Evolutionary conservation across 2,888 invertebrate species (phyloP), one percentile per base, ranked within the genome.

Genomic region (Mythimna ferrago): DNA sequence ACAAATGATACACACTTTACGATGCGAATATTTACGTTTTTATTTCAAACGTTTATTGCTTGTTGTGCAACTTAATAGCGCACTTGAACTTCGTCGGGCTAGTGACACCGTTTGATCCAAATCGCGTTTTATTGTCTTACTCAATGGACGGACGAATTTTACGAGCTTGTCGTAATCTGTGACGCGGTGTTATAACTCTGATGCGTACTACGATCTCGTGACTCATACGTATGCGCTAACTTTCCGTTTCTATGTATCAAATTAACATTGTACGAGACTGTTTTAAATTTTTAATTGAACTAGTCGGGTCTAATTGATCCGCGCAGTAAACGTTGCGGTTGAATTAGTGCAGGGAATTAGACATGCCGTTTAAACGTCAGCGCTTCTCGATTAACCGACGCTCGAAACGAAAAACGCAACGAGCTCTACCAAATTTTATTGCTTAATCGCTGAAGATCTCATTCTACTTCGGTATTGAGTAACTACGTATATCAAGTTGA

Each of bases 81-180:
- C 90, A 93, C 96, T 96, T 96, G 96, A 96, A 96, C 96, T 96
- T 96, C 80, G 69, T 62, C 86, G 90, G 92, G 93, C 94, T 93
- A 94, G 95, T 95, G 95, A 95, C 96, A 96, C 95, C 92, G 92
- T 94, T 94, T 95, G 95, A 95, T 94, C 92, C 93, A 92, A 94
- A 94, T 94, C 94, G 92, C 89, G 92, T 95, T 95, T 95, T 95
- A 96, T 96, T 96, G 95, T 95, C 93, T 91, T 90, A 88, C 91
- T 95, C 93, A 95, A 95, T 95, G 95, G 94, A 93, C 94, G 93
- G 89, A 92, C 93, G 92, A 91, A 93, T 94, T 96, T 96, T 95
- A 95, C 93, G 95, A 95, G 87, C 92, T 89, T 87, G 89, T 91
- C 94, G 95, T 94, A 94, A 94, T 94, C 93, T 93, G 91, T 94